Percentiles rank a stretch among this genome's conserved stretches.
Evolutionary conservation across 2,797 vertebrate genomes (phyloP).

Genomic region (Chelon auratus): DNA sequence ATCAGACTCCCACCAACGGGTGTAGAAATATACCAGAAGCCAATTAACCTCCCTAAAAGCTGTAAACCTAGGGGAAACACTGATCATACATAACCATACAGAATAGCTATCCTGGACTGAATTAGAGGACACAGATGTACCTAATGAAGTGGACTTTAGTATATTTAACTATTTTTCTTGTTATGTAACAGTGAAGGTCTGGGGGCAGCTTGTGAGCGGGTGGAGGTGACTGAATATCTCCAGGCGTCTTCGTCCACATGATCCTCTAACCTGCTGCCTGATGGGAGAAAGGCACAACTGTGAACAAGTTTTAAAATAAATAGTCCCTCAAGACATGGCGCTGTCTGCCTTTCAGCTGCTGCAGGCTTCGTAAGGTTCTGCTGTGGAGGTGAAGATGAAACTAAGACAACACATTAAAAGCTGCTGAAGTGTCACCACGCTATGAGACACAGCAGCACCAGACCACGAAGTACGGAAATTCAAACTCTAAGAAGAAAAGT

Average conservation of each 20-base stretch:
- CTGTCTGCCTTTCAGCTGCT: not conserved
- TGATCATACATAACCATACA: too few relatives aligned
- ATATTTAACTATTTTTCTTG: not conserved
- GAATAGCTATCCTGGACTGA: too few relatives aligned
- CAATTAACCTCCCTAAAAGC: too few relatives aligned
- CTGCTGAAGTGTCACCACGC: too few relatives aligned
- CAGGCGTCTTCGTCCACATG: constrained; percentile 34
- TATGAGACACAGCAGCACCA: too few relatives aligned
- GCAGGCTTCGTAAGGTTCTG: not conserved
- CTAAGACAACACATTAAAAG: not conserved
- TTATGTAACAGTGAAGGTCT: constrained; percentile 35
- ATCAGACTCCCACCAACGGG: too few relatives aligned
- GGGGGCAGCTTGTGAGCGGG: constrained; percentile 20
- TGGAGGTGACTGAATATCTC: constrained; percentile 44
- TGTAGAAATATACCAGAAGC: too few relatives aligned
- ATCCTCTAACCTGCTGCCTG: constrained; percentile 14
- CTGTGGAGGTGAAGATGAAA: not conserved
- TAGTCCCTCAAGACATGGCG: constrained; percentile 17
- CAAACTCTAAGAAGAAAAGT: too few relatives aligned
- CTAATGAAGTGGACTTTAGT: not conserved
- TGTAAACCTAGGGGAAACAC: too few relatives aligned
- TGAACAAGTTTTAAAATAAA: constrained; percentile 45
- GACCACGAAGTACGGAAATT: too few relatives aligned
- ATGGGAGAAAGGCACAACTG: constrained; percentile 17
- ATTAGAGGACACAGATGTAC: too few relatives aligned